Base-by-base conservation (phyloP, 2,888 invertebrate genomes). In the Molorchus minor region DNA sequence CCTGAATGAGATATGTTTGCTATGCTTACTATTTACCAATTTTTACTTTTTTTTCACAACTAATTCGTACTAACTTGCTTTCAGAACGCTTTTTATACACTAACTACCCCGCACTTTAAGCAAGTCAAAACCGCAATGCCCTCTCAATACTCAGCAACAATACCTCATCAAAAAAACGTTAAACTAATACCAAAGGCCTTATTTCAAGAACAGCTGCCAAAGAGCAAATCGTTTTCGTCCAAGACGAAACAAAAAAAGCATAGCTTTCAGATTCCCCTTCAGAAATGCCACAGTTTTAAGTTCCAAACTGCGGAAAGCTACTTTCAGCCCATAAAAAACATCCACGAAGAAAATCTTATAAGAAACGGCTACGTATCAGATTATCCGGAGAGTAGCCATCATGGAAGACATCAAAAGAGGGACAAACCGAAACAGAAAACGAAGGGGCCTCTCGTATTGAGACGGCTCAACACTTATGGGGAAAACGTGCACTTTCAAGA, bases 321-420 rank as follows among this genome's bases (percentile, higher is more conserved):
- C 70, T 87, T 87, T 69, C 87, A 87, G 80, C 87, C 87, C 3
- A 86, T 87, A 66, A 84, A 86, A 71, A 86, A 86, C 71, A 85
- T 86, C 68, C 83, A 86, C 71, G 80, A 81, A 61, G 79, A 81
- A 62, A 79, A 81, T 57, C 61, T 80, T 43, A 80, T 81, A 78
- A 68, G 77, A 52, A 81, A 81, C 67, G 81, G 81, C 20, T 80
- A 80, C 69, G 73, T 75, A 21, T 75, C 78, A 29, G 79, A 80
- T 54, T 76, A 78, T 61, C 75, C 78, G 4, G 74, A 74, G 19
- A 70, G 73, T 17, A 75, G 69, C 54, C 72, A 75, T 44, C 58
- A 64, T 20, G 57, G 64, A 8, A 61, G 71, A 7, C 66, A 73
- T 17, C 72, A 76, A 44, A 73, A 75, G 45, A 62, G 71, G 13